Conservation (phyloP, 1,140 invertebrate genomes). For the Agrypnia vestita region DNA sequence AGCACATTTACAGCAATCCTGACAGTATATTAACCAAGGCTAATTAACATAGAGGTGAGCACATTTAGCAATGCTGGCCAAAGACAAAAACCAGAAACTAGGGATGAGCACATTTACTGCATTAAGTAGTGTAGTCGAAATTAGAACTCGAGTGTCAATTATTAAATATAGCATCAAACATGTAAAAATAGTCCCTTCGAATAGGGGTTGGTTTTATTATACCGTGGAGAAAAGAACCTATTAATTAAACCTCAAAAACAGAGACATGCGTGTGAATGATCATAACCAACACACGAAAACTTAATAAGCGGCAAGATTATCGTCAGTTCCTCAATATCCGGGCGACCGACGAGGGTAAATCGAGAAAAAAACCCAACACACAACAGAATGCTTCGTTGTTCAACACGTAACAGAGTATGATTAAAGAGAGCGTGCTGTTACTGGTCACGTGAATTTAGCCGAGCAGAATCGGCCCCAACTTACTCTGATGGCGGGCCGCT, state of each 20-base stretch:
- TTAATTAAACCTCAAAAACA: conserved; percentile 33
- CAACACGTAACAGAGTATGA: too few relatives aligned
- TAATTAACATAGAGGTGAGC: too few relatives aligned
- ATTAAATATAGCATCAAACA: not conserved
- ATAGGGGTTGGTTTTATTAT: not conserved
- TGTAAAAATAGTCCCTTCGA: not conserved
- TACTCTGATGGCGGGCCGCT: conserved; percentile 93
- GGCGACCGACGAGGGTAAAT: too few relatives aligned
- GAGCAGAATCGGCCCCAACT: conserved; percentile 71
- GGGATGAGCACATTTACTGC: conserved; percentile 1
- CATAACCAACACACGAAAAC: conserved; percentile 46
- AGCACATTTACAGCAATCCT: too few relatives aligned
- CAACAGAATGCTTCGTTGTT: too few relatives aligned
- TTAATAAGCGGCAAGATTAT: not conserved
- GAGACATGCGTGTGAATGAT: conserved; percentile 55
- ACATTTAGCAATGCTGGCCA: too few relatives aligned
- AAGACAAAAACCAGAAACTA: too few relatives aligned
- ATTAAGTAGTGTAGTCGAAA: conserved; percentile 4
- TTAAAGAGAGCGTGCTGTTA: not conserved
- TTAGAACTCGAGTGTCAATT: conserved; percentile 9
- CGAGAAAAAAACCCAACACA: too few relatives aligned
- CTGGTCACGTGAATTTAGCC: not conserved
- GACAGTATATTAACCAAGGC: too few relatives aligned
- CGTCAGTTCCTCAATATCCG: too few relatives aligned
- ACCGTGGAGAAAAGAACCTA: conserved; percentile 14